Percentiles rank a stretch among this genome's conserved stretches.
Conservation (phyloP, 2,113 vertebrate species). For the Marmota monax region DNA sequence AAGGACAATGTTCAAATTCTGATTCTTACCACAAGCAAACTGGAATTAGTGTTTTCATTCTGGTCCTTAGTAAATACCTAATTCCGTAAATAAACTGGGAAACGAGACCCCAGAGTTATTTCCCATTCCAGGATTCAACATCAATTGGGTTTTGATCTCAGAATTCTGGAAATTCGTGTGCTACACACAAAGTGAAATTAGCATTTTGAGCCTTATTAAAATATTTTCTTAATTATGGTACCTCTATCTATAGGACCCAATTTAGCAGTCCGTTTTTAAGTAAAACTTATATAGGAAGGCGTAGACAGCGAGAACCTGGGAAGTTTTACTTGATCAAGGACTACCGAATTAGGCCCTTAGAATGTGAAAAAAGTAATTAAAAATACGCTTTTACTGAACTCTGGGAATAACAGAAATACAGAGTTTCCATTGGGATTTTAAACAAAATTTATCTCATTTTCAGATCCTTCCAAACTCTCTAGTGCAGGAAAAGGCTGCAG, state of each 20-base stretch:
- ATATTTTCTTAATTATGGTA: constrained; percentile 79
- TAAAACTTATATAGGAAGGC: constrained; percentile 64
- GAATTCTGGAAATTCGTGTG: constrained; percentile 77
- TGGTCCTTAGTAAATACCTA: constrained; percentile 67
- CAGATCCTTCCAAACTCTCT: constrained; percentile 79
- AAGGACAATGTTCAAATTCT: constrained; percentile 71
- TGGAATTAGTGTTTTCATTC: constrained; percentile 76
- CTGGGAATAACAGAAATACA: constrained; percentile 77
- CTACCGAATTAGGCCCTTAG: constrained; percentile 81
- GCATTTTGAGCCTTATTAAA: constrained; percentile 81
- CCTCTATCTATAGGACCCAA: constrained; percentile 82
- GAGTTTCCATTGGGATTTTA: constrained; percentile 79
- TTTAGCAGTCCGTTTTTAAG: constrained; percentile 81
- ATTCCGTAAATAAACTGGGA: constrained; percentile 58
- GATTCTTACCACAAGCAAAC: constrained; percentile 63
- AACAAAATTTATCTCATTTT: constrained; percentile 78
- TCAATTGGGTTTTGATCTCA: constrained; percentile 77
- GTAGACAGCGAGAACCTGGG: constrained; percentile 7
- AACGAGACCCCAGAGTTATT: constrained; percentile 67
- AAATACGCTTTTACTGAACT: constrained; percentile 71
- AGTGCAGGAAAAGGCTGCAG: constrained; percentile 79
- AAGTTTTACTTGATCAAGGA: constrained; percentile 82
- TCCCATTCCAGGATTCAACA: constrained; percentile 69
- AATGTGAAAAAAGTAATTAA: constrained; percentile 76
- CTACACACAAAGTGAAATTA: constrained; percentile 79